These are phyloP conservation scores for Smutsia gigantea DNA, from an alignment of 2,797 vertebrate species.

Conservation along the genomic window DNA sequence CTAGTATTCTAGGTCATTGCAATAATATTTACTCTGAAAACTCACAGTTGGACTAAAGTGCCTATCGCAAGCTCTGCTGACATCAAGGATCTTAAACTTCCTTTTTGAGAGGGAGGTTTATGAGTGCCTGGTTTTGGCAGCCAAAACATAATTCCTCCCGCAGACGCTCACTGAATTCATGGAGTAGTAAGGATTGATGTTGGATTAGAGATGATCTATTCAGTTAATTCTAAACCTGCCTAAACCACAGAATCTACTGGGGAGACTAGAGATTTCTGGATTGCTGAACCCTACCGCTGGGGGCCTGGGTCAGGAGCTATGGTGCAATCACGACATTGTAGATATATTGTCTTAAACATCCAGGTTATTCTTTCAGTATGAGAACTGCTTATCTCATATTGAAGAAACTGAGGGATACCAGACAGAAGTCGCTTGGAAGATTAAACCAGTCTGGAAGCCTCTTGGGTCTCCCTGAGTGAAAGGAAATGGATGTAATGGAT, in stretches of 20 bases:
- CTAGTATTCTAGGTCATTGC: conserved; percentile 51
- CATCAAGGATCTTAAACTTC: conserved; percentile 68
- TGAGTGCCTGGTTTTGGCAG: conserved; percentile 44
- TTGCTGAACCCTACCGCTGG: not conserved
- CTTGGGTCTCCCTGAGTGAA: not conserved
- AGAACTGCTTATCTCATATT: not conserved
- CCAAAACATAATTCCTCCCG: not conserved
- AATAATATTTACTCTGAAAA: conserved; percentile 75
- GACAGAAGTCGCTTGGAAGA: not conserved
- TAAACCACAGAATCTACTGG: not conserved
- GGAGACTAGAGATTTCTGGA: not conserved
- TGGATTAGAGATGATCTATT: not conserved
- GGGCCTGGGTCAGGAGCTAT: not conserved
- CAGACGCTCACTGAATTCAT: not conserved
- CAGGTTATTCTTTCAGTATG: not conserved
- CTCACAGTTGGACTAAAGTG: conserved; percentile 46
- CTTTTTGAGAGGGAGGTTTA: conserved; percentile 34
- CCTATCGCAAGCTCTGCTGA: conserved; percentile 36
- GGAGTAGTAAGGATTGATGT: not conserved
- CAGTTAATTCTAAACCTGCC: not conserved
- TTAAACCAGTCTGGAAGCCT: not conserved
- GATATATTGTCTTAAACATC: not conserved
- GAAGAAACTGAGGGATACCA: not conserved
- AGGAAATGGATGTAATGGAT: not conserved
- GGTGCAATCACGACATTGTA: not conserved